Percentiles rank a stretch among this genome's conserved stretches.
Evolutionary conservation across 2,888 invertebrate species (phyloP).

Genomic region (Acanthacorydalis orientalis): DNA sequence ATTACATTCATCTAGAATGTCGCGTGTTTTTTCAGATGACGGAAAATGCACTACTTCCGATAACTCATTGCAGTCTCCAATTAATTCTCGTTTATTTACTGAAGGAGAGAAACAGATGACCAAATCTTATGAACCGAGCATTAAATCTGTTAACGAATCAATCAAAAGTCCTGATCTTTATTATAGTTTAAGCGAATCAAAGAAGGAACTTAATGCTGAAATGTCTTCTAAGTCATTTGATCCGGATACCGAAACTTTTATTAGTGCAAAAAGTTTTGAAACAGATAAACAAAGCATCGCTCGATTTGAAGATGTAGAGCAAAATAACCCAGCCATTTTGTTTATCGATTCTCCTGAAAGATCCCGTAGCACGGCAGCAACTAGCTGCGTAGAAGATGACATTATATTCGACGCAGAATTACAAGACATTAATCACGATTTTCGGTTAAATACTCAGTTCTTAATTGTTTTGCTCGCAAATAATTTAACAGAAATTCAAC

Average conservation of each 20-base stretch:
- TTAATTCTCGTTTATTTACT: neutral
- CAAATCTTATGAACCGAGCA: neutral
- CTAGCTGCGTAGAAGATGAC: neutral
- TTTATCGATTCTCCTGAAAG: constrained; percentile 2
- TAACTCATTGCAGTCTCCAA: neutral
- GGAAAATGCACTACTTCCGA: neutral
- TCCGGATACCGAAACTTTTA: constrained; percentile 3
- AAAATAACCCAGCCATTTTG: neutral
- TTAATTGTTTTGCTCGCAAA: constrained; percentile 3
- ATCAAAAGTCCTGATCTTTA: constrained; percentile 8
- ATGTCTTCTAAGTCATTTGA: constrained; percentile 1
- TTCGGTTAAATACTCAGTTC: constrained; percentile 2
- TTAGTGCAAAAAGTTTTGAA: constrained; percentile 4
- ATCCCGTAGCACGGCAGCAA: neutral
- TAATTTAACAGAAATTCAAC: constrained; percentile 30
- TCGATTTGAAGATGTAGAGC: neutral
- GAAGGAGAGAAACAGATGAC: neutral
- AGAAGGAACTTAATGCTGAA: constrained; percentile 11
- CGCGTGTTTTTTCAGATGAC: neutral
- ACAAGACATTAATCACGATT: neutral
- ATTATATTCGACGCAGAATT: neutral
- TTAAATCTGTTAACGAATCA: constrained; percentile 6
- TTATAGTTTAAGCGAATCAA: constrained; percentile 12
- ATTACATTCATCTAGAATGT: neutral
- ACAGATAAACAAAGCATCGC: neutral